Evolutionary conservation across 2,888 invertebrate species (phyloP).

Genomic region (Eupithecia exiguata): DNA sequence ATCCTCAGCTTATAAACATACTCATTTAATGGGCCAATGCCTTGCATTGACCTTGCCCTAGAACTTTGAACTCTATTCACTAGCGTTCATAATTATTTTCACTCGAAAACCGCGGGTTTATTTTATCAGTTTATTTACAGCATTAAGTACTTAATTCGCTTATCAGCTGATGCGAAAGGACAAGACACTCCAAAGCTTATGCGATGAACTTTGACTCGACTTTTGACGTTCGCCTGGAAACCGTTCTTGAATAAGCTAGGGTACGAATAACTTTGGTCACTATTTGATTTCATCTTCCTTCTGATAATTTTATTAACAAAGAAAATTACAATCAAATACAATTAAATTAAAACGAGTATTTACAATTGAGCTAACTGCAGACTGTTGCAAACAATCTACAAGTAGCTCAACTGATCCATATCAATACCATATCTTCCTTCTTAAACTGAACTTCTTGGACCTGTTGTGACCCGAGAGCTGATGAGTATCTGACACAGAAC

Average conservation of each 20-base stretch:
- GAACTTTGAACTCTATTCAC: conserved; percentile 16
- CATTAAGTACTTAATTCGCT: conserved; percentile 1
- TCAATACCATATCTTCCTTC: background rate
- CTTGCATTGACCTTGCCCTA: conserved; percentile 15
- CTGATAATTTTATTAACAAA: too few relatives aligned
- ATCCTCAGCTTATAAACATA: background rate
- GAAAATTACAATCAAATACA: too few relatives aligned
- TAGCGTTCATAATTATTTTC: background rate
- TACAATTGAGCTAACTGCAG: too few relatives aligned
- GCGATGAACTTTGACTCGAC: conserved; percentile 35
- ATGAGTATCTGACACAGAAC: too few relatives aligned
- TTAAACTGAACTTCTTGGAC: too few relatives aligned
- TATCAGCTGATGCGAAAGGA: conserved; percentile 11
- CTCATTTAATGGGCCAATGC: background rate
- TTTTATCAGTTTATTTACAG: conserved; percentile 7
- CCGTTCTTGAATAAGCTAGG: conserved; percentile 12
- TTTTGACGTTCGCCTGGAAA: conserved; percentile 23
- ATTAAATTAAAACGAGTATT: too few relatives aligned
- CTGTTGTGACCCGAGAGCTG: too few relatives aligned
- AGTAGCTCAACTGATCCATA: too few relatives aligned
- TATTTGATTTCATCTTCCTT: background rate
- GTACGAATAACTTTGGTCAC: conserved; percentile 2
- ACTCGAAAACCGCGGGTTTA: background rate
- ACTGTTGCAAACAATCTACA: too few relatives aligned
- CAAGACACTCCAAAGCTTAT: conserved; percentile 27